phyloP scores from a whole-genome alignment of 2,113 vertebrate genomes.

The Rissa tridactyla region DNA sequence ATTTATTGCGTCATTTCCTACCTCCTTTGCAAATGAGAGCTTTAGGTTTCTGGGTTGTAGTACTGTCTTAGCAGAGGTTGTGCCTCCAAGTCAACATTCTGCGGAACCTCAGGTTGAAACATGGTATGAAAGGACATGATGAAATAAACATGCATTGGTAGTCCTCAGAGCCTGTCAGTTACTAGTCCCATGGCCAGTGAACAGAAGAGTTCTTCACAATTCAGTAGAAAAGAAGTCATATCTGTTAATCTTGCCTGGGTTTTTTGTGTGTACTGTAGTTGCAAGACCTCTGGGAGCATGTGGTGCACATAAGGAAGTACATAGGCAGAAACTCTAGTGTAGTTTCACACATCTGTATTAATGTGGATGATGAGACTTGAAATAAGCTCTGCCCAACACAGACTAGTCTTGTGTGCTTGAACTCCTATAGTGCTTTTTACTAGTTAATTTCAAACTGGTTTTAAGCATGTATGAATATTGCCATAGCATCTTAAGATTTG shows the following conservation, averaged over 20 bases:
- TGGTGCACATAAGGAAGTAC: background rate
- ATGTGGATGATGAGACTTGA: background rate
- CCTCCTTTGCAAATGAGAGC: background rate
- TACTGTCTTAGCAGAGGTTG: background rate
- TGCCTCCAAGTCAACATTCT: background rate
- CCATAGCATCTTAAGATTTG: background rate
- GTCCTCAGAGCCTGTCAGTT: background rate
- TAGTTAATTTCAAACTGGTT: background rate
- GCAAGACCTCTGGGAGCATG: background rate
- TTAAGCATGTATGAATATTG: background rate
- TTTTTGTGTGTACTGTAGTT: fast-evolving
- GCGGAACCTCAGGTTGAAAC: background rate
- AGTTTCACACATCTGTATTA: background rate
- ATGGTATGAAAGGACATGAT: background rate
- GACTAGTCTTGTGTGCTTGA: background rate
- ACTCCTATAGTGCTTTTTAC: background rate
- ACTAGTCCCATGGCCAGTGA: background rate
- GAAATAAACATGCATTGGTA: background rate
- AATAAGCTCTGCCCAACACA: background rate
- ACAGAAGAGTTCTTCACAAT: background rate
- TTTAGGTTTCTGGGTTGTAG: background rate
- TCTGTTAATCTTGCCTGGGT: background rate
- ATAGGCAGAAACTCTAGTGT: background rate
- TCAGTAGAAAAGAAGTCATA: background rate
- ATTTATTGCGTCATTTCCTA: background rate